Evolutionary conservation across 1,140 invertebrate species (phyloP).

Genomic region (Euwallacea fornicatus): DNA sequence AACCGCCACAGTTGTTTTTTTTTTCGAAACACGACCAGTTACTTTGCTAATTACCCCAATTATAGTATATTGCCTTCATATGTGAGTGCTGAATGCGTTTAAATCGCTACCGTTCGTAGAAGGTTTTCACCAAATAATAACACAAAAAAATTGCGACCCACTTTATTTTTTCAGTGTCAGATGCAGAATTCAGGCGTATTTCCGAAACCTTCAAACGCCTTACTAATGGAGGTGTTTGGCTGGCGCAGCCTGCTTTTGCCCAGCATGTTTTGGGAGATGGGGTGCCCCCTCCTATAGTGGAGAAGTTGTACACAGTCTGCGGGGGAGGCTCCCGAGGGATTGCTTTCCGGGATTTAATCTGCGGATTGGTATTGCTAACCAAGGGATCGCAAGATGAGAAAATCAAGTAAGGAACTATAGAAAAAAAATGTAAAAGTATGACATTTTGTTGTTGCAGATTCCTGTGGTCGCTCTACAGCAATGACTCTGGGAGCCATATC

Average conservation of each 20-base stretch:
- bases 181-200: constrained; percentile 76
- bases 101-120: neutral
- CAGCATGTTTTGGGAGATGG: constrained; percentile 82
- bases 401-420: constrained; percentile 69
- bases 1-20: too few species aligned
- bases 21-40: too few species aligned
- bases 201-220: constrained; percentile 84
- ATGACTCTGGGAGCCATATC: constrained; percentile 75
- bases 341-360: constrained; percentile 77
- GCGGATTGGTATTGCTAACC: constrained; percentile 80
- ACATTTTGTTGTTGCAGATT: constrained; percentile 59
- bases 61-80: neutral
- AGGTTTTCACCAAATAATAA: too few species aligned
- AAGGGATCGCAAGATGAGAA: constrained; percentile 82
- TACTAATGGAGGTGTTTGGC: constrained; percentile 66
- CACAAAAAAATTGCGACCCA: neutral
- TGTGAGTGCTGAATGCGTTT: neutral
- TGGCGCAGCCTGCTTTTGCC: constrained; percentile 74
- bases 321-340: constrained; percentile 81
- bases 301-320: constrained; percentile 78
- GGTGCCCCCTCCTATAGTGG: constrained; percentile 74
- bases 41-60: too few species aligned
- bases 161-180: constrained; percentile 64
- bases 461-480: constrained; percentile 83
- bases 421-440: neutral